Evolutionary conservation across 2,888 invertebrate species (phyloP).

Genomic region (Euphydryas editha): DNA sequence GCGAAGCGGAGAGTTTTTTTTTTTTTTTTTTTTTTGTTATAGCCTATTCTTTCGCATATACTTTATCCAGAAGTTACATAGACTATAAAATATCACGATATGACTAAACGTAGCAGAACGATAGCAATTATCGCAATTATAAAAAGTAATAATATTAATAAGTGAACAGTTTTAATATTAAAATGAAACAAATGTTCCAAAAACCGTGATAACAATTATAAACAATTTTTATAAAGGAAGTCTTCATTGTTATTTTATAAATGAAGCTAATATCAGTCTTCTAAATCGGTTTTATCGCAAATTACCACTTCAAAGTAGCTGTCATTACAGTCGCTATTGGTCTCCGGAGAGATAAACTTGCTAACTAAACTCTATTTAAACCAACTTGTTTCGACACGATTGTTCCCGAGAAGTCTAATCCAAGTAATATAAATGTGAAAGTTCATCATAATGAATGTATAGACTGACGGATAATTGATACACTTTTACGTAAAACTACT

Average conservation of each 20-base stretch:
- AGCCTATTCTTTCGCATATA: no score
- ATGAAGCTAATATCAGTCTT: conserved; percentile 15
- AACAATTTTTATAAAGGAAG: neutral
- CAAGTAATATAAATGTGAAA: neutral
- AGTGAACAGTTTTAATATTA: neutral
- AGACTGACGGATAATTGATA: no score
- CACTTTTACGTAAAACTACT: no score
- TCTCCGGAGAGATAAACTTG: conserved; percentile 40
- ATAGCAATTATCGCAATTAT: neutral
- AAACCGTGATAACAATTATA: neutral
- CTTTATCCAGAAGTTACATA: no score
- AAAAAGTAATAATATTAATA: neutral
- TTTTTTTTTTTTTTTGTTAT: no score
- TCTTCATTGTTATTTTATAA: neutral
- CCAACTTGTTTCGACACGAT: conserved; percentile 31
- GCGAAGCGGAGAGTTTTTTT: no score
- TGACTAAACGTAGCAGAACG: no score
- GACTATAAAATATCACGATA: no score
- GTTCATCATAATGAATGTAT: neutral
- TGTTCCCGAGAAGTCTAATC: conserved; percentile 31
- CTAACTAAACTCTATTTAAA: conserved; percentile 35
- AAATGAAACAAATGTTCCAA: neutral
- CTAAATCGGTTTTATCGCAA: conserved; percentile 39
- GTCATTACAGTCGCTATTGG: conserved; percentile 50
- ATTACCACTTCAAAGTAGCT: conserved; percentile 48